Conservation (phyloP, 2,113 vertebrate species). For the Xenopus laevis region DNA sequence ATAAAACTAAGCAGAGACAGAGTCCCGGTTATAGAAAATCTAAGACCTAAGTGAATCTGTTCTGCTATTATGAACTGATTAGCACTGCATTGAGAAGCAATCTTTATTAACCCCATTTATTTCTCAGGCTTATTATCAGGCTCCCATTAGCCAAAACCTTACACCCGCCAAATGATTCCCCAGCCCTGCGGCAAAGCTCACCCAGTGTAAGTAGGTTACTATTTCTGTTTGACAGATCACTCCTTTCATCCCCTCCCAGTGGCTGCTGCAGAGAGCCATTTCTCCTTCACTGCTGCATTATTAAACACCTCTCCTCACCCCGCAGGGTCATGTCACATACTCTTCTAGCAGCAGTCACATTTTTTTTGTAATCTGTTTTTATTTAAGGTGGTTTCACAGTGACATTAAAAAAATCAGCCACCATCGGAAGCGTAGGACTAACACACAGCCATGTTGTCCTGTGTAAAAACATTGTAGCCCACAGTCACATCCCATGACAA, state of each 20-base stretch:
- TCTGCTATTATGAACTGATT: background rate
- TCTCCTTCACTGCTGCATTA: slow-evolving; percentile 26
- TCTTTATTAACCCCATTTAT: background rate
- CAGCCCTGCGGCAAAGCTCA: background rate
- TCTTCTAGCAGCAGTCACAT: background rate
- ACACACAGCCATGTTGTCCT: background rate
- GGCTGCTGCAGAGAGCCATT: slow-evolving; percentile 26
- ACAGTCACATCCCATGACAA: no score
- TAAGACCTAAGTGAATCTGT: no score
- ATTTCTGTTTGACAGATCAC: slow-evolving; percentile 17
- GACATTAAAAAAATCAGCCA: background rate
- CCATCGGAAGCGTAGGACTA: background rate
- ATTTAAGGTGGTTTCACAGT: background rate
- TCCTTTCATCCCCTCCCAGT: slow-evolving; percentile 14
- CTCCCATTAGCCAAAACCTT: background rate
- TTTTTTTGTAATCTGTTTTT: background rate
- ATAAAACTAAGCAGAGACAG: no score
- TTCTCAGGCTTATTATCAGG: background rate
- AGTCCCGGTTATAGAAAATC: no score
- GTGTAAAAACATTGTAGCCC: no score
- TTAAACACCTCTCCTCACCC: slow-evolving; percentile 25
- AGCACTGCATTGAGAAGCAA: background rate
- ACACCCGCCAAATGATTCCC: background rate
- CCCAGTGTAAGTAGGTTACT: slow-evolving; percentile 13
- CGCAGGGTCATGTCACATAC: slow-evolving; percentile 3